Conservation (phyloP, 2,113 vertebrate genomes). For the Megaceryle maxima region DNA sequence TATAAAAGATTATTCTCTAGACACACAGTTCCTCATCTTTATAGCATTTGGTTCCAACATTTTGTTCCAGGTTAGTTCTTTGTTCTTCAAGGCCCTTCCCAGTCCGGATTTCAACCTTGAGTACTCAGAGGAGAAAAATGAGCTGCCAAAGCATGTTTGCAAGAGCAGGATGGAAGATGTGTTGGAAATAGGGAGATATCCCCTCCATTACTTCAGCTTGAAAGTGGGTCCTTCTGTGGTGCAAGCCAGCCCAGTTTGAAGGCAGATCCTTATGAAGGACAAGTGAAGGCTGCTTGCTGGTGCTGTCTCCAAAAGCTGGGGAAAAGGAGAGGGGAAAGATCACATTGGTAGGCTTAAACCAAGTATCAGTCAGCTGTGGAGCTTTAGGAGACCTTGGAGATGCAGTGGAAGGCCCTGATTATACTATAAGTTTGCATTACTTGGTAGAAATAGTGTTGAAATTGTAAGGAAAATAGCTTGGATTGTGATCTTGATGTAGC, state of each 20-base stretch:
- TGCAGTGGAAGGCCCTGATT: neutral
- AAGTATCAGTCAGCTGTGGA: neutral
- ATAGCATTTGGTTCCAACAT: neutral
- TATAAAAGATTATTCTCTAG: neutral
- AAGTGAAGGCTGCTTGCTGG: neutral
- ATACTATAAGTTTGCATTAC: neutral
- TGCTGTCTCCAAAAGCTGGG: neutral
- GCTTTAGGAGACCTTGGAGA: neutral
- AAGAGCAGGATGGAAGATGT: rapidly evolving
- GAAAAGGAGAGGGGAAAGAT: neutral
- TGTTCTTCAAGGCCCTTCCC: neutral
- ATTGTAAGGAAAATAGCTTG: neutral
- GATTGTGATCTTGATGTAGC: neutral
- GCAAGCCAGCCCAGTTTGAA: neutral
- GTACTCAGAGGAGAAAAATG: neutral
- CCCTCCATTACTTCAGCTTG: neutral
- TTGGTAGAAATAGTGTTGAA: neutral
- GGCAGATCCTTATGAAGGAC: neutral
- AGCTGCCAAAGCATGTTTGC: neutral
- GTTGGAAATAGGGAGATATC: neutral
- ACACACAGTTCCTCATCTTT: neutral
- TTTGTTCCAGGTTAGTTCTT: neutral
- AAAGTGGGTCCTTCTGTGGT: rapidly evolving
- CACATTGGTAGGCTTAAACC: neutral
- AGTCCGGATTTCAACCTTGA: neutral